phyloP scores from a whole-genome alignment of 2,113 vertebrate genomes.

The Mobula hypostoma region DNA sequence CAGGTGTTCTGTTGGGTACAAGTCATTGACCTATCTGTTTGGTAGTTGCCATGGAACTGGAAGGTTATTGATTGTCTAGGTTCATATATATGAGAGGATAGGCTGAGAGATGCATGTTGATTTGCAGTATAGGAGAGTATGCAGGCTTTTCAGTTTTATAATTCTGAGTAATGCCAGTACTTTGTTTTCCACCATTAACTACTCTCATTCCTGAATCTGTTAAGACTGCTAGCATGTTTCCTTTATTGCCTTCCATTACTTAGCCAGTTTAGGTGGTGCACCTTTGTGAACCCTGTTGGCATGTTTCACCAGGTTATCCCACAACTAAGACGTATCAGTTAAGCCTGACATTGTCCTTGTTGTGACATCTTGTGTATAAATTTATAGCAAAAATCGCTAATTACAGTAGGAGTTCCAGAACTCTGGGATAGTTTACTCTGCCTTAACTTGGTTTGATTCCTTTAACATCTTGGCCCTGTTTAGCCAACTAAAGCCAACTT shows the following conservation, averaged over 20 bases:
- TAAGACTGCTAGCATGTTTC: neutral
- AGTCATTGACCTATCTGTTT: slow-evolving; percentile 22
- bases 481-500: neutral
- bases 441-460: neutral
- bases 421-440: neutral
- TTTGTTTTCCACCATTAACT: neutral
- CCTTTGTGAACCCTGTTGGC: neutral
- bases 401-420: neutral
- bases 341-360: neutral
- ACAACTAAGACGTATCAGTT: neutral
- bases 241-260: neutral
- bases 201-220: neutral
- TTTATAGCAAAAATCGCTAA: neutral
- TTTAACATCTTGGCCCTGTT: neutral
- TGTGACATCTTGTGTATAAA: neutral
- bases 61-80: slow-evolving; percentile 28
- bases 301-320: neutral
- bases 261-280: neutral
- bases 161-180: neutral
- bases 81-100: slow-evolving; percentile 2
- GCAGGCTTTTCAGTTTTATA: neutral
- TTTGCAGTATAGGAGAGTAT: neutral
- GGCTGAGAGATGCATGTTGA: slow-evolving; percentile 23
- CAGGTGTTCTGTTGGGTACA: neutral
- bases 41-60: slow-evolving; percentile 32